Evolutionary conservation across 2,113 vertebrate genomes (phyloP), one percentile per base, ranked within the genome.

Genomic region (Nymphicus hollandicus): DNA sequence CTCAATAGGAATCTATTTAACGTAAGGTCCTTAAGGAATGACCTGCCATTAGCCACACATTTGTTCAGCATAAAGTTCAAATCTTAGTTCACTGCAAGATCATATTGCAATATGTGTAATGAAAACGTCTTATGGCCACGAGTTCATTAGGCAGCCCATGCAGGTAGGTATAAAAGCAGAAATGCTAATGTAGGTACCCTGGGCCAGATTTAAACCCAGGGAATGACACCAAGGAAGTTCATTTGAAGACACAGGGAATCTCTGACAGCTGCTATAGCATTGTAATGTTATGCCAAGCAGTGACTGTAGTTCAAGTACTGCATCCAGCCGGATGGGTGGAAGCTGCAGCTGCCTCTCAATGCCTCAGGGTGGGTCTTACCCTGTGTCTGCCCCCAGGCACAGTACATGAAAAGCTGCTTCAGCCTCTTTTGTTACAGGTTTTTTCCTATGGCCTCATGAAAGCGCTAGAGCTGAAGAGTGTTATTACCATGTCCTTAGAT

Each of bases 321-420:
- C 37, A 22, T n/a, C 43, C 83, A 71, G 49, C 0, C 0, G 39
- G 60, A 71, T 0, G 1, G 58, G 17, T 18, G 37, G 61, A 55
- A 80, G 66, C 35, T 12, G 16, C 31, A 68, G 52, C 56, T 52
- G 52, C 69, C 46, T 44, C 15, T 16, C 25, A 1, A 2, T 50
- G 33, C 31, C 56, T 44, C 3, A 0, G 22, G 33, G 52, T 68
- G 83, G 66, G 27, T 68, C 66, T 88, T 61, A 23, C 41, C 6
- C 0, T 3, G 0, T 7, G 3, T 31, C 83, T 76, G 33, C 24
- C 52, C 44, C 17, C 1, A 1, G 65, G 49, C 58, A 60, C 0
- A 1, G 25, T 4, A 55, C 41, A 31, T 3, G 8, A 65, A 83
- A 91, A 78, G 14, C 41, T 78, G 74, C 53, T 77, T 41, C 66